Evolutionary conservation across 2,113 vertebrate species (phyloP).

Genomic region (Dasyprocta punctata): DNA sequence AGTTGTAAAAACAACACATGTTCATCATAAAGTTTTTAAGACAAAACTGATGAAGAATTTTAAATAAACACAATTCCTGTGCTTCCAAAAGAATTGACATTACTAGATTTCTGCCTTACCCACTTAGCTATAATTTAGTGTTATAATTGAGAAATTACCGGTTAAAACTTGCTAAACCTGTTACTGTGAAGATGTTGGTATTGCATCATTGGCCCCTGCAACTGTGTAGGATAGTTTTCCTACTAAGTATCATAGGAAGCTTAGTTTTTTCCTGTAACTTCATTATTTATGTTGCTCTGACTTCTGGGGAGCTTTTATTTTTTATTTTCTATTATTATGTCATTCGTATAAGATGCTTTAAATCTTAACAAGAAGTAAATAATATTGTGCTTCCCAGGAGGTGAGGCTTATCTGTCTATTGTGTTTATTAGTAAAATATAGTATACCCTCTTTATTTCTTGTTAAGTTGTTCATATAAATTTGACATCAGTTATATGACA

Average conservation of each 20-base stretch:
- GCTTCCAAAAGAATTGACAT: slow-evolving; percentile 1
- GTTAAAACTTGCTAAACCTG: slow-evolving; percentile 39
- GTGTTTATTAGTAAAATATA: slow-evolving; percentile 43
- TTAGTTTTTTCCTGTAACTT: not conserved
- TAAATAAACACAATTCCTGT: slow-evolving; percentile 6
- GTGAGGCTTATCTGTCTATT: not conserved
- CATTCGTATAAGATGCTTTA: slow-evolving; percentile 50
- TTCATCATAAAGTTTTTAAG: slow-evolving; percentile 14
- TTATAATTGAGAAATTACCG: slow-evolving; percentile 45
- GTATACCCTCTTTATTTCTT: not conserved
- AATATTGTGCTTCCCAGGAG: not conserved
- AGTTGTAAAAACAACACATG: not conserved
- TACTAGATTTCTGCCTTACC: slow-evolving; percentile 30
- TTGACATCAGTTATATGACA: not conserved
- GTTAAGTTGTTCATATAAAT: slow-evolving; percentile 17
- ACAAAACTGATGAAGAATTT: slow-evolving; percentile 29
- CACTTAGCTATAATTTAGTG: slow-evolving; percentile 27
- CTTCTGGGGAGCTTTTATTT: slow-evolving; percentile 40
- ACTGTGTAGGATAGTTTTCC: not conserved
- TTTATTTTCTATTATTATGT: slow-evolving; percentile 47
- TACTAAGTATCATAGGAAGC: not conserved
- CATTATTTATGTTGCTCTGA: not conserved
- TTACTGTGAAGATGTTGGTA: not conserved
- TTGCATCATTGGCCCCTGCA: not conserved
- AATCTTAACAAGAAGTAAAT: slow-evolving; percentile 5